Evolutionary conservation across 2,797 vertebrate species (phyloP), one percentile per base, ranked within the genome.

Genomic region (Pelobates cultripes): DNA sequence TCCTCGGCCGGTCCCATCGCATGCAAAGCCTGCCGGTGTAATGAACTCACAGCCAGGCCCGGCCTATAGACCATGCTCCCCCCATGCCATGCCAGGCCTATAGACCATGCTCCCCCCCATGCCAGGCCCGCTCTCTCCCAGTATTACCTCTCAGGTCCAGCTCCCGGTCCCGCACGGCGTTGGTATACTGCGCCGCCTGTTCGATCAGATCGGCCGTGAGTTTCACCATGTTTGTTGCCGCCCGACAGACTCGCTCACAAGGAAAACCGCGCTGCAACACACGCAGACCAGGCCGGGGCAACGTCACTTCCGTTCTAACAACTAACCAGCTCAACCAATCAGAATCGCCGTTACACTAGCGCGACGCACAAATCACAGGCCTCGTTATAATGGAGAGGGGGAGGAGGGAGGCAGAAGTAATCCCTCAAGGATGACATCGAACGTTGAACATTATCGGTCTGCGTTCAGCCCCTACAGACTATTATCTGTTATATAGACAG

Each of bases 101-200:
- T 28, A 28, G 28, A 28, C 28, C 28, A 28, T 28, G 28, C 47
- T 51, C 10, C 5, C 47, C 47, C 47, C 47, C 47, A 2, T 2
- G 5, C 47, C 47, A 1, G 47, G 47, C 47, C 47, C 3, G 47
- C 47, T 5, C 10, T 3, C 47, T 3, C 47, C 10, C 47, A 2
- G 5, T 51, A 12, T 87, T 85, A 98, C 97, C 97, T 76, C 96
- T 90, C 4, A 98, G 87, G 55, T 98, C 97, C 81, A 99, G 88
- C 88, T 98, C 97, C 28, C 96, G 85, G 91, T 98, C 97, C 28
- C 96, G 91, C 75, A 98, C 95, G 0, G 97, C 96, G 85, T 97
- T 99, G 0, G 97, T 99, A 78, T 97, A 97, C 67, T 98, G 97
- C 68, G 97, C 97, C 42, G 96, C 97, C 89, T 96, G 96, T 93